phyloP scores from a whole-genome alignment of 1,140 invertebrate species.

The Lordiphosa clarofinis region DNA sequence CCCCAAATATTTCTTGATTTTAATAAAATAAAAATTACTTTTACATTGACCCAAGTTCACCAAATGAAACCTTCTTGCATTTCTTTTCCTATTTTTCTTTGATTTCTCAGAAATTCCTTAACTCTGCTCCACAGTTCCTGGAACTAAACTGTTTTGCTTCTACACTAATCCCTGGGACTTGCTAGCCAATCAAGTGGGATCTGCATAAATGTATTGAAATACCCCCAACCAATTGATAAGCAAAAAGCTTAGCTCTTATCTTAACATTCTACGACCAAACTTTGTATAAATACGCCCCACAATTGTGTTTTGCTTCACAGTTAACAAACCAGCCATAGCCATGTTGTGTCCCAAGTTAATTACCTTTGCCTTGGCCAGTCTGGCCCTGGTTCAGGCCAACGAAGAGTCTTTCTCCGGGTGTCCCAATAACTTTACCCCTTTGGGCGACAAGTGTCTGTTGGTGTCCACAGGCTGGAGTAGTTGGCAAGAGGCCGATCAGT shows the following conservation, averaged over 20 bases:
- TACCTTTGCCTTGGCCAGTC: slow-evolving; percentile 23
- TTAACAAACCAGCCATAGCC: slow-evolving; percentile 6
- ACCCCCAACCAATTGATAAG: not conserved
- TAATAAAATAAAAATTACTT: too few relatives aligned
- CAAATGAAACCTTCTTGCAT: too few relatives aligned
- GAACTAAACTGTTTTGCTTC: not conserved
- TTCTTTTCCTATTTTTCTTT: too few relatives aligned
- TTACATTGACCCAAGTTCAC: too few relatives aligned
- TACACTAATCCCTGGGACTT: slow-evolving; percentile 3
- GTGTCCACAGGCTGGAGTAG: slow-evolving; percentile 7
- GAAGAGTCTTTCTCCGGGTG: slow-evolving; percentile 13
- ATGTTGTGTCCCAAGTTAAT: slow-evolving; percentile 48
- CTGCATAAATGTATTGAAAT: slow-evolving; percentile 2
- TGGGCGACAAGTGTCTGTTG: slow-evolving; percentile 45
- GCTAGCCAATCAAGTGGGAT: slow-evolving; percentile 4
- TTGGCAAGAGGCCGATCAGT: slow-evolving; percentile 48
- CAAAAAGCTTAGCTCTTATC: too few relatives aligned
- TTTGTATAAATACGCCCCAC: not conserved
- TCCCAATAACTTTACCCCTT: slow-evolving; percentile 20
- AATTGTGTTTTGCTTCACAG: not conserved
- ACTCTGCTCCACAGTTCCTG: too few relatives aligned
- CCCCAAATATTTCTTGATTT: too few relatives aligned
- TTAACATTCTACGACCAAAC: too few relatives aligned
- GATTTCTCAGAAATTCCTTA: too few relatives aligned
- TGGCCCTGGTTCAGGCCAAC: slow-evolving; percentile 26